Evolutionary conservation across 2,113 vertebrate genomes (phyloP).

Genomic region (Corythaeola cristata): DNA sequence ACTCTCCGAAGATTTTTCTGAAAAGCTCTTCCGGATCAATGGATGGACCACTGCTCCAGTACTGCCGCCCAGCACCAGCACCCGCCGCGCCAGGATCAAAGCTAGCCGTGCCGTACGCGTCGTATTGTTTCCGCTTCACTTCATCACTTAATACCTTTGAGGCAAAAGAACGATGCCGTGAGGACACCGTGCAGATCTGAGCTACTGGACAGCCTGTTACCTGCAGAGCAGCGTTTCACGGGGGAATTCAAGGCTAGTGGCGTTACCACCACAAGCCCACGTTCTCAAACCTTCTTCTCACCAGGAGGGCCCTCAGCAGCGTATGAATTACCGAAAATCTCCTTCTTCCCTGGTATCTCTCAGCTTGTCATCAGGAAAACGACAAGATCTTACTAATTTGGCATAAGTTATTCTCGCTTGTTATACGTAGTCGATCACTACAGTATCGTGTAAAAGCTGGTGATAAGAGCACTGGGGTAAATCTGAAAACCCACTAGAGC

Average conservation of each 20-base stretch:
- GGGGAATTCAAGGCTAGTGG: background rate
- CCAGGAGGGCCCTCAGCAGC: background rate
- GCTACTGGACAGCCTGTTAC: background rate
- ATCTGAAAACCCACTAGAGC: background rate
- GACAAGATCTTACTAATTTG: background rate
- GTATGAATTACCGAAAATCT: fast-evolving
- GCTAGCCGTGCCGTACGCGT: constrained; percentile 84
- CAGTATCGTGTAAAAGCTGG: fast-evolving
- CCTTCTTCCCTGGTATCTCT: background rate
- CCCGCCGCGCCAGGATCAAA: constrained; percentile 79
- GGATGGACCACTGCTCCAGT: constrained; percentile 85
- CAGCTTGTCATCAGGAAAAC: background rate
- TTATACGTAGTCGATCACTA: fast-evolving
- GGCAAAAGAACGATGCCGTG: fast-evolving
- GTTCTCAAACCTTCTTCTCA: background rate
- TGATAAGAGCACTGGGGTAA: background rate
- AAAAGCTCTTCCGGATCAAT: constrained; percentile 95
- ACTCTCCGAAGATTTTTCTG: constrained; percentile 96
- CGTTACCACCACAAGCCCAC: fast-evolving
- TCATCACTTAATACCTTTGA: constrained; percentile 90
- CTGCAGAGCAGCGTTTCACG: fast-evolving
- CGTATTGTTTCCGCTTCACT: constrained; percentile 92
- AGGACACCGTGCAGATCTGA: fast-evolving
- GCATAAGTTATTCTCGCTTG: too few relatives aligned
- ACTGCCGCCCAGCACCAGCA: constrained; percentile 76